Conservation (phyloP, 2,113 vertebrate genomes). For the Phalacrocorax carbo region DNA sequence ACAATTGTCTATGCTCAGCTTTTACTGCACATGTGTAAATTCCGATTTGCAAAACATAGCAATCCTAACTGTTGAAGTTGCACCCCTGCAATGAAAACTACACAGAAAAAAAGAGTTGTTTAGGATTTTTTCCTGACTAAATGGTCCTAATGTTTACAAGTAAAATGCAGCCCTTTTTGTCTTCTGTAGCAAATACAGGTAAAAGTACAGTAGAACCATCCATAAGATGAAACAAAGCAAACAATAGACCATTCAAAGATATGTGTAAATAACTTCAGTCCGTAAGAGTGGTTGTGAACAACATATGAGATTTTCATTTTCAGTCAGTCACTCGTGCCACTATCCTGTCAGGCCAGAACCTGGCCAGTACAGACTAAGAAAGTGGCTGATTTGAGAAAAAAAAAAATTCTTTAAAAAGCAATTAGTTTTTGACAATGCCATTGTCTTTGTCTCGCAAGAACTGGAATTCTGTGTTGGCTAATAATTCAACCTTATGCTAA, state of each 20-base stretch:
- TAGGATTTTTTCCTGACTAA: not conserved
- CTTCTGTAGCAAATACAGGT: not conserved
- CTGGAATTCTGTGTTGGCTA: not conserved
- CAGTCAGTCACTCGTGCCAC: not conserved
- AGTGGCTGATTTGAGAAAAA: not conserved
- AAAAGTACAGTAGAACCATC: not conserved
- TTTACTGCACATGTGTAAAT: not conserved
- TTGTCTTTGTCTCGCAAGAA: not conserved
- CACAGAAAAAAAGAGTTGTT: not conserved
- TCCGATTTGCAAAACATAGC: not conserved
- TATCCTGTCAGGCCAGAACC: not conserved
- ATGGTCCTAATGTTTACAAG: not conserved
- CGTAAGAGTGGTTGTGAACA: not conserved
- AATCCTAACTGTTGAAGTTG: not conserved
- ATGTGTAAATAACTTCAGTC: not conserved
- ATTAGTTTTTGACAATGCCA: not conserved
- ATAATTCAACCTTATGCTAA: not conserved
- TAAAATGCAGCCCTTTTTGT: not conserved
- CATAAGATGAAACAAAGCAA: not conserved
- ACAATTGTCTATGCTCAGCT: not conserved
- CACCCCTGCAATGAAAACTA: not conserved
- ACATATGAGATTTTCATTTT: not conserved
- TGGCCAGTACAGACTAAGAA: not conserved
- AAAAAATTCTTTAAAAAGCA: not conserved
- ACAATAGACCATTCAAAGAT: not conserved